A percentile compares a stretch with the other conserved stretches of the same genome.
Evolutionary conservation across 2,113 vertebrate genomes (phyloP).

Genomic region (Oncorhynchus gorbuscha): DNA sequence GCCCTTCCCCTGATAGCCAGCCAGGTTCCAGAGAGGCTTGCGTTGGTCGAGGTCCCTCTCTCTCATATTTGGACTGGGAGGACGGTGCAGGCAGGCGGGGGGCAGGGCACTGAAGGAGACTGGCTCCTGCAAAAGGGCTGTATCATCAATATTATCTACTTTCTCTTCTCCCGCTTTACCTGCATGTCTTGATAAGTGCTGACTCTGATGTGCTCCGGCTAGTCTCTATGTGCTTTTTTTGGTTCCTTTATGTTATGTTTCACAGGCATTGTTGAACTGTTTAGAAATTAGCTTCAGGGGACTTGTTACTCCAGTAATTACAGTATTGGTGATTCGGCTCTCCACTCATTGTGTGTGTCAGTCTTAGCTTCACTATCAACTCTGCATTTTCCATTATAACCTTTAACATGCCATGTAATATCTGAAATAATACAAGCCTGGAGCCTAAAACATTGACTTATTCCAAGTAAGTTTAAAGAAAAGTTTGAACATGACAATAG

Average conservation of each 20-base stretch:
- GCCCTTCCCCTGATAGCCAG: slow-evolving; percentile 25
- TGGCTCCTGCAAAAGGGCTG: slow-evolving; percentile 83
- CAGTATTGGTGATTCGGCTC: neutral
- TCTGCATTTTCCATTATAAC: no score
- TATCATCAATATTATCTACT: slow-evolving; percentile 80
- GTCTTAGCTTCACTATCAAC: no score
- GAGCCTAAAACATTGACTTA: no score
- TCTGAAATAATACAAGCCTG: no score
- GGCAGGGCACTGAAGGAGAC: slow-evolving; percentile 83
- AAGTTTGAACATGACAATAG: neutral
- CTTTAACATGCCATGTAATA: no score
- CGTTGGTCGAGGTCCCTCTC: slow-evolving; percentile 65
- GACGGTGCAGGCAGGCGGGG: slow-evolving; percentile 83
- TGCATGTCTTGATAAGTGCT: slow-evolving; percentile 81
- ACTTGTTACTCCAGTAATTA: neutral
- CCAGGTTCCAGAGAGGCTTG: slow-evolving; percentile 21
- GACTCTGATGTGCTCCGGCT: slow-evolving; percentile 74
- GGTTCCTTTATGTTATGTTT: slow-evolving; percentile 42
- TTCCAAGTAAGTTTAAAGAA: neutral
- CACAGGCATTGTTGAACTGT: slow-evolving; percentile 51
- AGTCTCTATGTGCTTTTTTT: slow-evolving; percentile 56
- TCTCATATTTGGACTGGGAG: slow-evolving; percentile 89
- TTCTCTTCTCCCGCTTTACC: slow-evolving; percentile 65
- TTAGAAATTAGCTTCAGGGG: slow-evolving; percentile 5
- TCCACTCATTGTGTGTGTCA: no score